Evolutionary conservation across 2,888 invertebrate genomes (phyloP).

Genomic region (Kryphioiulus occultus): DNA sequence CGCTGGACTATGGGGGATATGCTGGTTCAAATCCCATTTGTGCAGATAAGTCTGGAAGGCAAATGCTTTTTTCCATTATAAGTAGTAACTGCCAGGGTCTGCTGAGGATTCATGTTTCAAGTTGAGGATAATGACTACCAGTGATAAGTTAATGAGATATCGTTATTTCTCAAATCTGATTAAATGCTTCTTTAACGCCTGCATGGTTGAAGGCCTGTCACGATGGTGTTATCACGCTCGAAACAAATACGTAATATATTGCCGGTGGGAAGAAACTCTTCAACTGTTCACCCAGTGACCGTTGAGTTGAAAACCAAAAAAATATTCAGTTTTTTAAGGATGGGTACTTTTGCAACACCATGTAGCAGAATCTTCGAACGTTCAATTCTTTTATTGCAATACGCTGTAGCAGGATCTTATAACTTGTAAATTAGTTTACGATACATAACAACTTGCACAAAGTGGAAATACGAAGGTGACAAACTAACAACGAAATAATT

Average conservation of each 20-base stretch:
- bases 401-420: too few species aligned
- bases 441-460: too few species aligned
- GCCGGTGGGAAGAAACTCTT: background rate
- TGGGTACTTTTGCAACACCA: too few species aligned
- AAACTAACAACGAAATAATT: too few species aligned
- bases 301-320: background rate
- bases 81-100: background rate
- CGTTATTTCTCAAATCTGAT: background rate
- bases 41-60: background rate
- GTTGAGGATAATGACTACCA: background rate
- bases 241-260: background rate
- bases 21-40: background rate
- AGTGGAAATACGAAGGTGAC: too few species aligned
- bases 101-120: background rate
- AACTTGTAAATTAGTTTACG: too few species aligned
- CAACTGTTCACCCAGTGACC: background rate
- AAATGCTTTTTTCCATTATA: background rate
- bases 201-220: background rate
- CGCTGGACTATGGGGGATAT: background rate
- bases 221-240: background rate
- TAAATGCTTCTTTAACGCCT: background rate
- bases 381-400: too few species aligned
- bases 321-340: background rate
- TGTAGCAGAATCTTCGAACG: too few species aligned
- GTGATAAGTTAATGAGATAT: constrained; percentile 31